Evolutionary conservation across 1,140 invertebrate genomes (phyloP), one percentile per base, ranked within the genome.

Genomic region (Eupristina koningsbergeri): DNA sequence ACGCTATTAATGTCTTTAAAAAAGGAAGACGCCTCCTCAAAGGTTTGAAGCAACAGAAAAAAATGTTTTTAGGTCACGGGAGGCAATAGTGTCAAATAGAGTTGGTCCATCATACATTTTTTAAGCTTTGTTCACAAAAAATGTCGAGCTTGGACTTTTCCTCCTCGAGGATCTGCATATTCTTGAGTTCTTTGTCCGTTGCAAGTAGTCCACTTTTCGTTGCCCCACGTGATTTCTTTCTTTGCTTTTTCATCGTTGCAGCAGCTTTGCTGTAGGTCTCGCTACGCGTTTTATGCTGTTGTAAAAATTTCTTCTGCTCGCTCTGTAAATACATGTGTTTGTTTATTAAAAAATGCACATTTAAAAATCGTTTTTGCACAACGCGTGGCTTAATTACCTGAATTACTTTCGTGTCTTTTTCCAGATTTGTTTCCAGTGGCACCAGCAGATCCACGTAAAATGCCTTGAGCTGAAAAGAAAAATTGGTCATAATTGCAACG

Each of bases 381-480:
- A 19, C 0, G 2, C 17, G n/a, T n/a, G 19, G 19, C 17, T 41
- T 34, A 88, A 93, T 93, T 93, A 97, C 96, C 94, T 97, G 97
- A 80, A 98, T 96, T 85, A 98, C 96, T 95, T 98, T 98, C 41
- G 96, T 97, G 91, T 98, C 97, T 91, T 98, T 98, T 91, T 98
- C 97, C 88, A 98, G 93, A 93, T 98, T 98, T 73, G 96, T 97
- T 93, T 98, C 97, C 89, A 98, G 92, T 84, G 97, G 97, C 75
- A 98, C 96, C 83, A 98, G 93, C 83, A 98, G 93, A 93, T 98
- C 97, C 39, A 98, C 97, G 93, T 98, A 98, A 91, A 98, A 98
- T 26, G 97, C 97, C 93, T 98, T 98, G 81, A 98, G 91, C 97
- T 98, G 93, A 90, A 89, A 63, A 22, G n/a, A 26, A 36, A 67